Base-by-base conservation (phyloP, 2,113 vertebrate genomes). In the Channa argus region DNA sequence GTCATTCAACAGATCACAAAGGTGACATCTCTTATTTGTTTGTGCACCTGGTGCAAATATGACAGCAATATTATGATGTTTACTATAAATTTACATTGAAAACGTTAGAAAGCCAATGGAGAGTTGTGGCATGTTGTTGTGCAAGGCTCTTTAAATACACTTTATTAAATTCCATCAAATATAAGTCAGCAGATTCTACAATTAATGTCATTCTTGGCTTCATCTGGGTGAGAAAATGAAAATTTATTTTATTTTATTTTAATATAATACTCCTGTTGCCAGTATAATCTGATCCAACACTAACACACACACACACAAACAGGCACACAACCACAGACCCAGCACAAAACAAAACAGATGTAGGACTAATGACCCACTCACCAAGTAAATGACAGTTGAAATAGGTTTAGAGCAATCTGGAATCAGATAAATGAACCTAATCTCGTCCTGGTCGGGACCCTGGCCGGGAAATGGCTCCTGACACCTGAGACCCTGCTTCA, bases 341-440 rank as follows among this genome's bases (percentile, higher is more conserved):
- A 6, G 37, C 65, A 72, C 80, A 82, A 84, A 88, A 89, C 84
- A 90, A 91, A 93, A 91, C 89, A 89, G 83, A 89, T 88, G 84
- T 86, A 86, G 88, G 89, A 84, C 87, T 89, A 90, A 93, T 87
- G 91, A 90, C 86, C 85, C 77, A 71, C 79, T 83, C 65, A 9
- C 79, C 64, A 72, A 89, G 80, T 90, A 92, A 94, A 93, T 90
- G 91, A 91, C 87, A 90, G 90, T 78, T 86, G 84, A 92, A 94
- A 93, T 91, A 77, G 92, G 90, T 88, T 93, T 92, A 88, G 88
- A 56, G 74, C 90, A 91, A 91, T 92, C 85, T 87, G 88, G 86
- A 91, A 92, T 87, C 91, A 93, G 93, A 94, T 93, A 92, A 94
- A 94, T 93, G 92, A 89, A 86, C 87, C 92, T 94, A 94, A 94